Evolutionary conservation across 1,140 invertebrate species (phyloP).

Genomic region (Drosophila mauritiana): DNA sequence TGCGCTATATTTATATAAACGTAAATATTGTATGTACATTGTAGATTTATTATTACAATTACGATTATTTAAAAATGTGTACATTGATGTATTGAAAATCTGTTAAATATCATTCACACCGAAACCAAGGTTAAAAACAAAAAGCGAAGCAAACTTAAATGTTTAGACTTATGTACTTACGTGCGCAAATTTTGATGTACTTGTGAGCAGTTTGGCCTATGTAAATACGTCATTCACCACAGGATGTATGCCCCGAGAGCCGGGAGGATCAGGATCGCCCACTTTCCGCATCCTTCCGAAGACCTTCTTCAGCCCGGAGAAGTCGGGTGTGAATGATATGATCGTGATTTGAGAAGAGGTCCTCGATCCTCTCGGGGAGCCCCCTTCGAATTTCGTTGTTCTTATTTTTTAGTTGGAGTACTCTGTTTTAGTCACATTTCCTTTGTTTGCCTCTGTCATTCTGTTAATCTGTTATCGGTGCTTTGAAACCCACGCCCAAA

Average conservation of each 20-base stretch:
- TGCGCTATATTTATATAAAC: conserved; percentile 63
- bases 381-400: conserved; percentile 54
- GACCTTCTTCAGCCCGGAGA: not conserved
- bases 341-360: conserved; percentile 29
- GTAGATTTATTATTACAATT: conserved; percentile 68
- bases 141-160: conserved; percentile 24
- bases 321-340: conserved; percentile 13
- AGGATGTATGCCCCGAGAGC: not conserved
- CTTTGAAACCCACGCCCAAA: conserved; percentile 56
- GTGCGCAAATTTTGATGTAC: conserved; percentile 14
- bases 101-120: conserved; percentile 77
- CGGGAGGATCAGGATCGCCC: not conserved
- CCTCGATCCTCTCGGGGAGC: conserved; percentile 7
- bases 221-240: conserved; percentile 3
- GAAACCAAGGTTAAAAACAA: conserved; percentile 34
- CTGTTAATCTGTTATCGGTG: conserved; percentile 66
- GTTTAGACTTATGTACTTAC: conserved; percentile 70
- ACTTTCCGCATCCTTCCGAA: not conserved
- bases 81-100: conserved; percentile 74
- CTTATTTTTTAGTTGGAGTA: conserved; percentile 22
- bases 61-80: conserved; percentile 70
- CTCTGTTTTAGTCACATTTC: conserved; percentile 31
- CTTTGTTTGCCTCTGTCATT: conserved; percentile 38
- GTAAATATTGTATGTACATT: conserved; percentile 65
- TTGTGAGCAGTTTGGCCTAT: conserved; percentile 18